These are phyloP conservation scores for Odontesthes bonariensis DNA, from an alignment of 2,113 vertebrate genomes.

Conservation along the genomic window DNA sequence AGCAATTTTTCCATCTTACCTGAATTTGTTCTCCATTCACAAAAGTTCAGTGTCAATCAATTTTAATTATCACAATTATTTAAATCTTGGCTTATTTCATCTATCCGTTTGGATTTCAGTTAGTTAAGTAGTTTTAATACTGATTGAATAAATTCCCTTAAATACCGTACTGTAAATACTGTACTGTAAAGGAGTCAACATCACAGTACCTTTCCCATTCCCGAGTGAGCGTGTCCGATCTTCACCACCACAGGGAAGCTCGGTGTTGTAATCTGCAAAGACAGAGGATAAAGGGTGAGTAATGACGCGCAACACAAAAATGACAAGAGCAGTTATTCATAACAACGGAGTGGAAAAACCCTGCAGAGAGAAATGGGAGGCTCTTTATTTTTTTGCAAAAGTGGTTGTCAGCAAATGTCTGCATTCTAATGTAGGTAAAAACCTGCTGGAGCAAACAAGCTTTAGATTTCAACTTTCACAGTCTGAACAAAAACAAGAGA, in stretches of 20 bases:
- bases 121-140: background rate
- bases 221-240: constrained; percentile 98
- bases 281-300: constrained; percentile 5
- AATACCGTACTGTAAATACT: no score
- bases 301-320: constrained; percentile 4
- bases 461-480: background rate
- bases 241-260: constrained; percentile 98
- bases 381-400: background rate
- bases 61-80: no score
- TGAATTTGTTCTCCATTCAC: background rate
- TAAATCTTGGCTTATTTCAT: background rate
- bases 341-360: constrained; percentile 2
- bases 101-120: background rate
- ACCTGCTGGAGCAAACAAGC: background rate
- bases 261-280: constrained; percentile 92
- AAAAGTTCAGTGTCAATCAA: background rate
- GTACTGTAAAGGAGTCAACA: background rate
- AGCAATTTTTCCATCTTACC: background rate
- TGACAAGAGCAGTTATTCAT: background rate
- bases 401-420: background rate
- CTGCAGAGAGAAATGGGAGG: background rate
- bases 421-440: background rate
- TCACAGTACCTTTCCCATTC: constrained; percentile 95
- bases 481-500: background rate
- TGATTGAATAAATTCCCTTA: background rate